Evolutionary conservation across 2,113 vertebrate species (phyloP), one percentile per base, ranked within the genome.

Genomic region (Grus americana): DNA sequence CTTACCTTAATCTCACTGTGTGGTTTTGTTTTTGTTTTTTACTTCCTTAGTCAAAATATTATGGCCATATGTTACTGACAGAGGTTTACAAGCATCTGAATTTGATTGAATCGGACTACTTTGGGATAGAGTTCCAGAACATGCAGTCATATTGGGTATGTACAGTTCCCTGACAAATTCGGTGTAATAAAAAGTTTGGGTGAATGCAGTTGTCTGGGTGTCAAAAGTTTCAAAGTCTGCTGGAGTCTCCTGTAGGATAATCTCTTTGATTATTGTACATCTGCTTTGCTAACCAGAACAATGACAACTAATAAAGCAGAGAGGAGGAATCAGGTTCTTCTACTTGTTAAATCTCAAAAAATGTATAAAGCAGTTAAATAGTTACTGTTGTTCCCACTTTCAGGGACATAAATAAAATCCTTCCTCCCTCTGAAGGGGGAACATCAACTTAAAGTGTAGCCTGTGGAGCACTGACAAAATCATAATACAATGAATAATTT

Each of bases 21-120:
- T 59, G 36, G 66, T 44, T 47, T 70, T 40, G 52, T 54, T 54
- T 26, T 29, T 54, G 68, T 61, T 71, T 24, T 87, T 80, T 46
- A 16, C 40, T 90, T 96, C 90, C 96, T 34, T 93, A 99, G 99
- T 97, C 98, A 13, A 99, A 98, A 91, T 97, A 96, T 23, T 86
- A 98, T 0, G 99, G 99, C 73, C 98, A 99, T 97, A 61, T 88
- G 0, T 92, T 99, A 57, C 86, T 99, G 95, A 97, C 97, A 23
- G 98, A 99, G 38, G 98, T 99, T 95, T 99, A 98, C 98, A 97
- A 97, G 93, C 98, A 97, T 93, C 97, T 99, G 95, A 99, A 99
- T 97, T 98, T 99, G 97, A 98, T 99, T 21, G 99, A 99, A 93
- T 98, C 98, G 0, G 99, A 99, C 98, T 99, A 99, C 97, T 99